Percentiles rank a stretch among this genome's conserved stretches.
phyloP scores from a whole-genome alignment of 2,888 invertebrate genomes.

The Cantharis rufa region DNA sequence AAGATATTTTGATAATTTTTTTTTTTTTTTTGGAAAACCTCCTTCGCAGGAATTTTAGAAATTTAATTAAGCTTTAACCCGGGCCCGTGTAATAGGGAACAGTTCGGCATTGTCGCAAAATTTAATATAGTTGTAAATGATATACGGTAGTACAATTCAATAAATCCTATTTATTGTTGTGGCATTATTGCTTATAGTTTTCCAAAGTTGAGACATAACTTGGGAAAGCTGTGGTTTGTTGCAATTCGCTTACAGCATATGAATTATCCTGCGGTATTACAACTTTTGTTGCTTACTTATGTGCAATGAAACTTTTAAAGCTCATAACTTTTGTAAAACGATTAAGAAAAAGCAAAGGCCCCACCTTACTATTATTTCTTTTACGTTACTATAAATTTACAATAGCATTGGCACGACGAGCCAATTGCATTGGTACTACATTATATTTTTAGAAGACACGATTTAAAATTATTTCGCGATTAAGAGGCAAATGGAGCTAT shows the following conservation, averaged over 20 bases:
- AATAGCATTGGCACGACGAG: background rate
- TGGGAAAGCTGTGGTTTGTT: conserved; percentile 4
- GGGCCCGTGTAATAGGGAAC: background rate
- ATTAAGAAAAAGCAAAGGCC: background rate
- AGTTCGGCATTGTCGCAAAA: conserved; percentile 14
- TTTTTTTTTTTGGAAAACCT: background rate
- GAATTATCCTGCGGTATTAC: conserved; percentile 9
- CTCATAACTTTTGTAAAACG: conserved; percentile 7
- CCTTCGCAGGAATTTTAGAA: background rate
- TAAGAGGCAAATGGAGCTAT: background rate
- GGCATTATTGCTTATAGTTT: conserved; percentile 26
- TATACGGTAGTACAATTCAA: conserved; percentile 13
- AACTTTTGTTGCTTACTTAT: conserved; percentile 2
- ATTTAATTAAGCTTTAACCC: background rate
- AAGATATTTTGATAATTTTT: background rate
- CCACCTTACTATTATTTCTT: background rate
- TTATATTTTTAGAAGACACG: background rate
- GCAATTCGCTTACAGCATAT: conserved; percentile 15
- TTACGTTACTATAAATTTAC: background rate
- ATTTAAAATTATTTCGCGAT: background rate
- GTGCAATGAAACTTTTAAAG: conserved; percentile 19
- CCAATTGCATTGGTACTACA: background rate
- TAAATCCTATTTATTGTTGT: conserved; percentile 25
- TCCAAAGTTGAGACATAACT: conserved; percentile 21
- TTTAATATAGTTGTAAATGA: conserved; percentile 18